phyloP scores from a whole-genome alignment of 2,113 vertebrate genomes.

The Enhydra lutris region DNA sequence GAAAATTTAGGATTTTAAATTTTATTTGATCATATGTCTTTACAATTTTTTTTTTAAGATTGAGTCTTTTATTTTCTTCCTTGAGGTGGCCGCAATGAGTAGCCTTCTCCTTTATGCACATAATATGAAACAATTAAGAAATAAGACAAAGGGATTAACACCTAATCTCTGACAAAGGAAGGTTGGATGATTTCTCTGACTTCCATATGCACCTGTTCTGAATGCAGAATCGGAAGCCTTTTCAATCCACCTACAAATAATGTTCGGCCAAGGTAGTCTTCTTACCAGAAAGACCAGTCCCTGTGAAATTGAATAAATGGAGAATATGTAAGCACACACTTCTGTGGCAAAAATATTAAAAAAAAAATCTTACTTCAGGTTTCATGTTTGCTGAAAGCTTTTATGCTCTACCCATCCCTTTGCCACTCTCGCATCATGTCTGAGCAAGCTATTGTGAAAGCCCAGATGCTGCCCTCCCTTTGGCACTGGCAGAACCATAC shows the following conservation, averaged over 20 bases:
- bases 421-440: not conserved
- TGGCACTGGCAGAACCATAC: not conserved
- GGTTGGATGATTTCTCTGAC: not conserved
- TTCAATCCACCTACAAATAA: not conserved
- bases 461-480: not conserved
- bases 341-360: not conserved
- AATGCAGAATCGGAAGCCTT: not conserved
- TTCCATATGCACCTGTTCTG: not conserved
- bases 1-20: not conserved
- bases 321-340: not conserved
- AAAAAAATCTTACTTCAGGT: not conserved
- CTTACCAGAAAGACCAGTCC: not conserved
- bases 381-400: not conserved
- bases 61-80: not conserved
- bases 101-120: not conserved
- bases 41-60: not conserved
- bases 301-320: not conserved
- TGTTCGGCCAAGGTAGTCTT: not conserved
- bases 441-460: not conserved
- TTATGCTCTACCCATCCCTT: not conserved
- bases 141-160: not conserved
- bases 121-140: not conserved
- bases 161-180: not conserved
- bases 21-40: not conserved
- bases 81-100: not conserved